phyloP scores from a whole-genome alignment of 1,140 invertebrate genomes.

The Uloborus diversus region DNA sequence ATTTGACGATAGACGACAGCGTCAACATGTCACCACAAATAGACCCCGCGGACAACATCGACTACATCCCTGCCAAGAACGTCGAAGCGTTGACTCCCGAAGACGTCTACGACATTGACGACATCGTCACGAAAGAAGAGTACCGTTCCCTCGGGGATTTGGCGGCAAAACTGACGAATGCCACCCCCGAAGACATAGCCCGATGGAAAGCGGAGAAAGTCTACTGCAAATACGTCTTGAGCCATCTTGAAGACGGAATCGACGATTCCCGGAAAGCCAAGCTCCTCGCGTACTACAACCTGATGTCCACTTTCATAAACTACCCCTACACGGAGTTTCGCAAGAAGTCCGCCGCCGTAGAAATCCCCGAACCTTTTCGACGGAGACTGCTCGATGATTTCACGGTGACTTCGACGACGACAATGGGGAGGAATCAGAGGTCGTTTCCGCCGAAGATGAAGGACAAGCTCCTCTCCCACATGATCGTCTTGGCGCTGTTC shows the following conservation, averaged over 20 bases:
- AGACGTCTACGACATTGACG: slow-evolving; percentile 15
- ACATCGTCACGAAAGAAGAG: slow-evolving; percentile 6
- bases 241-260: background rate
- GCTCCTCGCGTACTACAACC: slow-evolving; percentile 10
- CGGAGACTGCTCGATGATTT: background rate
- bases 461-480: slow-evolving; percentile 12
- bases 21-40: too few species aligned
- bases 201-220: background rate
- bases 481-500: slow-evolving; percentile 16
- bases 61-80: slow-evolving; percentile 18
- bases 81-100: background rate
- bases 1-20: background rate
- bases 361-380: slow-evolving; percentile 9
- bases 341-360: background rate
- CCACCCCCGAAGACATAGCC: background rate
- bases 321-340: background rate
- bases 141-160: background rate
- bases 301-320: background rate
- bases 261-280: background rate
- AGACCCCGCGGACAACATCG: background rate
- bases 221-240: slow-evolving; percentile 3
- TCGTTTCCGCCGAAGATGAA: background rate
- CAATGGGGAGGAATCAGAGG: background rate
- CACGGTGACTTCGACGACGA: background rate
- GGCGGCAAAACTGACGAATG: background rate